Evolutionary conservation across 2,888 invertebrate genomes (phyloP).

Genomic region (Stomorhina lunata): DNA sequence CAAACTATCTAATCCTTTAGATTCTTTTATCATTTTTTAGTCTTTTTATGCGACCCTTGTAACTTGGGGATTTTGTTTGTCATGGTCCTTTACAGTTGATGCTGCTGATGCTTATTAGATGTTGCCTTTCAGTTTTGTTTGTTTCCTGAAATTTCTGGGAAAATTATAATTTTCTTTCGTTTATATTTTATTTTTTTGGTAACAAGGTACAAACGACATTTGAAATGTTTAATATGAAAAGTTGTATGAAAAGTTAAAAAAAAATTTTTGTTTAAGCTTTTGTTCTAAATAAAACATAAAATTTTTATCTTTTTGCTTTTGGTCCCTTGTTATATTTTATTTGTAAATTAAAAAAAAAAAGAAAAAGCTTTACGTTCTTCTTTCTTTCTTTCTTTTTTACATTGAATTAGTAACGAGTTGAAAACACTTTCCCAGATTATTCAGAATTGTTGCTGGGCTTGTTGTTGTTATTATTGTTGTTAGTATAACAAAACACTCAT

Average conservation of each 20-base stretch:
- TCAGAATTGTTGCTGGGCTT: neutral
- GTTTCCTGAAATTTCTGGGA: too few species aligned
- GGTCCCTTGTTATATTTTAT: neutral
- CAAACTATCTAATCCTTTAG: neutral
- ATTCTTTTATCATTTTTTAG: neutral
- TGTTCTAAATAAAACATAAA: neutral
- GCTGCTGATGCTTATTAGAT: too few species aligned
- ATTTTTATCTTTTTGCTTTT: neutral
- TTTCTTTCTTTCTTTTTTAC: neutral
- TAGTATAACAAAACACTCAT: neutral
- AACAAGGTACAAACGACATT: neutral
- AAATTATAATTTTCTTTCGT: neutral
- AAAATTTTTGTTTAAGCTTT: neutral
- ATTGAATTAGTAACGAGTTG: constrained; percentile 1
- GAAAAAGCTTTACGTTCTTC: neutral
- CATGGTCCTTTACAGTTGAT: neutral
- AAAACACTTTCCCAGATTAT: constrained; percentile 22
- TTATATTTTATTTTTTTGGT: neutral
- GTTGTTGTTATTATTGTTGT: too few species aligned
- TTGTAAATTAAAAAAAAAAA: neutral
- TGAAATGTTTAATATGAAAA: neutral
- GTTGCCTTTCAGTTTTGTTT: neutral
- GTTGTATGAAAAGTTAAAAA: neutral
- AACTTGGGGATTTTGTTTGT: neutral
- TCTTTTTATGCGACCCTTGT: neutral